Percentiles rank a stretch among this genome's conserved stretches.
Evolutionary conservation across 2,888 invertebrate species (phyloP).

Genomic region (Cataglyphis albicans): DNA sequence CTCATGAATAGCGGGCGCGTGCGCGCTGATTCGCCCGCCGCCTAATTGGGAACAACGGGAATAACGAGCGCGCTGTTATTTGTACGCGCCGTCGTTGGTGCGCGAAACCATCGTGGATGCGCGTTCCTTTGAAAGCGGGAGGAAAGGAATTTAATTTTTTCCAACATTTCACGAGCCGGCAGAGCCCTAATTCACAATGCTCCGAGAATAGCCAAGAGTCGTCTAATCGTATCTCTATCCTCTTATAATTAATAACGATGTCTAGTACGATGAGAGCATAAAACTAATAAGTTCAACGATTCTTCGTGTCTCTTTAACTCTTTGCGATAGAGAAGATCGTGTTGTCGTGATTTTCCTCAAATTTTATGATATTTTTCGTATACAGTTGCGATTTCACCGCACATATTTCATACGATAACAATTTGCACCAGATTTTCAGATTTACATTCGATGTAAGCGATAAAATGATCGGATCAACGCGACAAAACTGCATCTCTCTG

Average conservation of each 20-base stretch:
- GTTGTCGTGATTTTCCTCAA: background rate
- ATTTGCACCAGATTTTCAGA: background rate
- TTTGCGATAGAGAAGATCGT: background rate
- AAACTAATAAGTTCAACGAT: background rate
- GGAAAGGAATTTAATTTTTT: background rate
- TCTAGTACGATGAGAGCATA: background rate
- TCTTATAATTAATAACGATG: background rate
- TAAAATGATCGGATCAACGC: slow-evolving; percentile 13
- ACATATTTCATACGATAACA: background rate
- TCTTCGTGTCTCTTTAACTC: background rate
- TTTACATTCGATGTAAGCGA: background rate
- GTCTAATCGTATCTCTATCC: background rate
- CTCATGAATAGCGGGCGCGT: slow-evolving; percentile 56
- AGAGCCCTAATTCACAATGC: background rate
- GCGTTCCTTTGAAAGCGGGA: background rate
- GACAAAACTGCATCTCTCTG: slow-evolving; percentile 19
- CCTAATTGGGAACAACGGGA: slow-evolving; percentile 74
- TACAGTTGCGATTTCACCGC: background rate
- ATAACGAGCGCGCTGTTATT: slow-evolving; percentile 62
- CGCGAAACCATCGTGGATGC: background rate
- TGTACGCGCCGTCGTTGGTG: slow-evolving; percentile 57
- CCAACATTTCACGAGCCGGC: background rate
- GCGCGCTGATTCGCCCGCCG: slow-evolving; percentile 63
- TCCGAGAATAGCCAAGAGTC: background rate
- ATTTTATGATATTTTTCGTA: background rate